Conservation (phyloP, 2,888 invertebrate genomes). For the Hanleya hanleyi region DNA sequence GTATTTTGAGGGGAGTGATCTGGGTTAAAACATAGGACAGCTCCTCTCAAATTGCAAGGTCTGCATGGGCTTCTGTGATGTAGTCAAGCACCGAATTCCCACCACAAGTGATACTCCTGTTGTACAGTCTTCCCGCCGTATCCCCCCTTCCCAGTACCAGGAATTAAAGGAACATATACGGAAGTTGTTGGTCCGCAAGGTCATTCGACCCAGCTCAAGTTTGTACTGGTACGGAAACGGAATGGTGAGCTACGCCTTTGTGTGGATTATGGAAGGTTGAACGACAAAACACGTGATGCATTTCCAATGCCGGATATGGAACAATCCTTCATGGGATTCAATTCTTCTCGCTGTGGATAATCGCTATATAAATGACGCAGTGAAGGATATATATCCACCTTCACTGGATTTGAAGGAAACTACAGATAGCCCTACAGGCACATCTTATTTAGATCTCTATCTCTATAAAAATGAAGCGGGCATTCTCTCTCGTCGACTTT, state of each 20-base stretch:
- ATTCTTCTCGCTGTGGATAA: no score
- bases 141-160: slow-evolving; percentile 3
- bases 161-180: slow-evolving; percentile 11
- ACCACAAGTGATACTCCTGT: neutral
- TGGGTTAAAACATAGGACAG: no score
- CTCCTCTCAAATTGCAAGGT: no score
- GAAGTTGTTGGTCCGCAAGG: neutral
- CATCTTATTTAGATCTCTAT: no score
- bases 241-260: neutral
- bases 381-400: no score
- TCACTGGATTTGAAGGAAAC: no score
- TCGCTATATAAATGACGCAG: no score
- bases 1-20: no score
- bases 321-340: neutral
- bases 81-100: neutral
- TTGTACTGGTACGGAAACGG: slow-evolving; percentile 10
- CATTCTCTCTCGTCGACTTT: no score
- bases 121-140: neutral
- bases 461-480: no score
- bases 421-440: no score
- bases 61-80: neutral
- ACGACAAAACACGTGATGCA: slow-evolving; percentile 1
- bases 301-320: slow-evolving; percentile 10
- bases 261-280: neutral
- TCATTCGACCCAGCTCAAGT: slow-evolving; percentile 4